Percentiles rank a stretch among this genome's conserved stretches.
Conservation (phyloP, 2,888 invertebrate genomes). For the Polymixis flavicincta region DNA sequence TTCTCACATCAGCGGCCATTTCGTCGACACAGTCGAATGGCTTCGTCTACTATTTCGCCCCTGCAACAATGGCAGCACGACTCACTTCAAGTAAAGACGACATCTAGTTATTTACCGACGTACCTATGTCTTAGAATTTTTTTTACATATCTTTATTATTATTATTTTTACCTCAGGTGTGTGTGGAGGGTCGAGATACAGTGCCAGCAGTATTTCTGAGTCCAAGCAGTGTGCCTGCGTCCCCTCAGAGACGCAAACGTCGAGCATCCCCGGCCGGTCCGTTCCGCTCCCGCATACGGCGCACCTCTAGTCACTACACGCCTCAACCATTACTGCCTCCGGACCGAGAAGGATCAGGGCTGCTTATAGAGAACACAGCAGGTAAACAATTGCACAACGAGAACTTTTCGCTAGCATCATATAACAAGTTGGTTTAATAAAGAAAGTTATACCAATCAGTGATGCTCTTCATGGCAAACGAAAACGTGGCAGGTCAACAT, state of each 20-base stretch:
- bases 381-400: constrained; percentile 68
- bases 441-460: neutral
- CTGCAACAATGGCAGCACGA: constrained; percentile 86
- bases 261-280: constrained; percentile 92
- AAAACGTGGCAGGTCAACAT: neutral
- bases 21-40: constrained; percentile 79
- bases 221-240: constrained; percentile 93
- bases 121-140: neutral
- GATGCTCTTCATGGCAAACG: neutral
- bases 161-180: constrained; percentile 75
- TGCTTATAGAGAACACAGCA: constrained; percentile 91
- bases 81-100: constrained; percentile 81
- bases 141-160: neutral
- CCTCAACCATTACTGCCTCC: constrained; percentile 99
- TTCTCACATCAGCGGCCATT: constrained; percentile 89
- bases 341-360: constrained; percentile 96
- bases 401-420: neutral
- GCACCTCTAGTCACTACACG: constrained; percentile 92
- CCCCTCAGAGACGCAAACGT: constrained; percentile 92
- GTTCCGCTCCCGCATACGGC: constrained; percentile 87
- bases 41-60: constrained; percentile 74
- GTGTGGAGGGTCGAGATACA: constrained; percentile 92
- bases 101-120: neutral
- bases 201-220: constrained; percentile 95
- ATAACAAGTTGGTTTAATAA: neutral